These are phyloP conservation scores for Iselma pallidipennis DNA, from an alignment of 2,888 invertebrate species.

Conservation along the genomic window DNA sequence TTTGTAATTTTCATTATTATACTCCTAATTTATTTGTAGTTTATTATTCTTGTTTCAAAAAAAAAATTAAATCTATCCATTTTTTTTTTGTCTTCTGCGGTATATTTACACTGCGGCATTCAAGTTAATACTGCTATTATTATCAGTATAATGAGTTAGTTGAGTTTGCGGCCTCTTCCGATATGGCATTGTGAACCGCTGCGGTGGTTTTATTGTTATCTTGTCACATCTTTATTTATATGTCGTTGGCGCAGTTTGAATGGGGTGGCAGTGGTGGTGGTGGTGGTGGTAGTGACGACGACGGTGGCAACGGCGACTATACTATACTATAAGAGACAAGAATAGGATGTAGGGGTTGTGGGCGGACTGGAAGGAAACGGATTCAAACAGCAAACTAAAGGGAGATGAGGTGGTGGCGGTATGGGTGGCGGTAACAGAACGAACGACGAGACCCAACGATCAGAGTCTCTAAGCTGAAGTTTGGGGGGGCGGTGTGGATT, in stretches of 20 bases:
- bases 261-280: slow-evolving; percentile 32
- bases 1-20: no score
- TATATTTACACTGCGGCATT: slow-evolving; percentile 1
- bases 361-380: slow-evolving; percentile 11
- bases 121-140: slow-evolving; percentile 23
- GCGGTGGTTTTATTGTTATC: slow-evolving; percentile 38
- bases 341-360: slow-evolving; percentile 3
- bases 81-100: neutral
- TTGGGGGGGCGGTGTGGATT: slow-evolving; percentile 47
- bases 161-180: slow-evolving; percentile 27
- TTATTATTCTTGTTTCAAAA: no score
- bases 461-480: slow-evolving; percentile 32
- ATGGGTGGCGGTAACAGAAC: neutral
- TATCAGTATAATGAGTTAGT: slow-evolving; percentile 27
- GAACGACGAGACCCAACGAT: slow-evolving; percentile 23
- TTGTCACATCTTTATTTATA: slow-evolving; percentile 42
- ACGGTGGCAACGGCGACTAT: slow-evolving; percentile 11
- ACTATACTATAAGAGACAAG: neutral
- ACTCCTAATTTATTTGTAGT: no score
- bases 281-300: slow-evolving; percentile 60
- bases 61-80: no score
- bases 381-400: neutral
- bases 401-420: neutral
- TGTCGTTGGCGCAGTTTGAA: slow-evolving; percentile 31
- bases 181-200: slow-evolving; percentile 26